A percentile compares a stretch with the other conserved stretches of the same genome.
Conservation (phyloP, 2,797 vertebrate species). For the Discoglossus pictus region DNA sequence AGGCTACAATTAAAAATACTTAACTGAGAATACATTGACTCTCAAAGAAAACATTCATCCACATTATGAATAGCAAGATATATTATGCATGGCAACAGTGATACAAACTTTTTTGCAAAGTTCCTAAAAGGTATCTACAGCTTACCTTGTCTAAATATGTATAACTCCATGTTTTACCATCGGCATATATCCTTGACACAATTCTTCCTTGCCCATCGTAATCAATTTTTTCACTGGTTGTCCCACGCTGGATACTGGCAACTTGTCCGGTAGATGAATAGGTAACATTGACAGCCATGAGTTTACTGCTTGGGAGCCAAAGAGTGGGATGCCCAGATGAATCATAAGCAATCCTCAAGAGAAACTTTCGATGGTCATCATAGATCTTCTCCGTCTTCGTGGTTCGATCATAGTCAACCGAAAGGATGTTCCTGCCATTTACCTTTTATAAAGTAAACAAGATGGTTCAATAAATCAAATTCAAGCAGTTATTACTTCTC, state of each 20-base stretch:
- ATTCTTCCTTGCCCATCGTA: slow-evolving; percentile 92
- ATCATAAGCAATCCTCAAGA: slow-evolving; percentile 94
- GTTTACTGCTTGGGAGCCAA: slow-evolving; percentile 96
- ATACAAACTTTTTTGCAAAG: too few species aligned
- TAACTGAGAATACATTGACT: slow-evolving; percentile 54
- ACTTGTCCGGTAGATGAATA: slow-evolving; percentile 91
- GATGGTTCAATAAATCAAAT: slow-evolving; percentile 61
- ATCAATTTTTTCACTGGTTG: slow-evolving; percentile 88
- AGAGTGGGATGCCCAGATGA: slow-evolving; percentile 92
- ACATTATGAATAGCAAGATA: slow-evolving; percentile 4
- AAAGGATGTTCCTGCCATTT: slow-evolving; percentile 96
- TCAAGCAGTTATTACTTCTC: slow-evolving; percentile 58
- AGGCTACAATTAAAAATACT: slow-evolving; percentile 55
- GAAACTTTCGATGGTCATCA: slow-evolving; percentile 97
- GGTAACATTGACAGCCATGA: slow-evolving; percentile 94
- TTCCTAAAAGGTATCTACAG: background rate
- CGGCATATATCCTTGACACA: slow-evolving; percentile 91
- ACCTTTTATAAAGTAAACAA: slow-evolving; percentile 79
- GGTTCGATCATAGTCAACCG: slow-evolving; percentile 95
- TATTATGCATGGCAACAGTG: background rate
- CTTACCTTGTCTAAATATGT: slow-evolving; percentile 96
- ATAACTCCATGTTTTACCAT: slow-evolving; percentile 99
- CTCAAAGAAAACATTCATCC: slow-evolving; percentile 53
- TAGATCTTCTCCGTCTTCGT: slow-evolving; percentile 98
- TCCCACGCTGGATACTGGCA: slow-evolving; percentile 90